Base-by-base conservation (phyloP, 2,888 invertebrate species). In the Artemia sinica region DNA sequence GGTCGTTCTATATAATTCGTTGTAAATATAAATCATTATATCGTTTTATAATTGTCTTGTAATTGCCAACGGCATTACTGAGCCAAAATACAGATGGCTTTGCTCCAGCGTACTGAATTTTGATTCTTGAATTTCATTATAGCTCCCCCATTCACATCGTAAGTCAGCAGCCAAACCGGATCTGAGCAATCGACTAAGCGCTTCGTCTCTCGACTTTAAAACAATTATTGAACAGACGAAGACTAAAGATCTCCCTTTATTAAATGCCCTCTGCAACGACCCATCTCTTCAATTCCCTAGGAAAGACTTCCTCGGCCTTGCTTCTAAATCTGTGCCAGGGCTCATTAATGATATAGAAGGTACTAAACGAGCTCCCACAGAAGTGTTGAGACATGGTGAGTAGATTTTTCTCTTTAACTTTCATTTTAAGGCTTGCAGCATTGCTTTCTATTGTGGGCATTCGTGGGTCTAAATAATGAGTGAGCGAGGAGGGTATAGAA, bases 251-350 rank as follows among this genome's bases (percentile, higher is more conserved):
- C 81, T 94, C 78, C 94, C 94, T 28, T 81, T 95, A 71, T 92
- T 94, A 76, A 89, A 91, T 71, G 94, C 93, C 13, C 82, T 94
- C 74, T 94, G 92, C 81, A 94, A 93, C 77, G 94, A 94, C 79
- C 85, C 89, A 70, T 89, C 91, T 71, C 82, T 94, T 8, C 63
- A 58, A 58, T 28, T 18, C 63, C 14, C 63, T 58, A n/a, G 63
- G 63, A 58, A 58, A 58, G 63, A 58, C 14, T 10, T 58, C 9
- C 63, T 58, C 9, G 63, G 63, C 10, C 63, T 58, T 9, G 11
- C 14, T 8, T 58, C 63, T 9, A 58, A 58, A 28, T 58, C 63
- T 18, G 28, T 28, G 28, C 63, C 63, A 18, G 63, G 63, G 14
- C 28, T 58, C 8, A 10, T 11, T 58, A 28, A 28, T 18, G 63